Evolutionary conservation across 2,113 vertebrate species (phyloP).

Genomic region (Cochlearius cochlearius): DNA sequence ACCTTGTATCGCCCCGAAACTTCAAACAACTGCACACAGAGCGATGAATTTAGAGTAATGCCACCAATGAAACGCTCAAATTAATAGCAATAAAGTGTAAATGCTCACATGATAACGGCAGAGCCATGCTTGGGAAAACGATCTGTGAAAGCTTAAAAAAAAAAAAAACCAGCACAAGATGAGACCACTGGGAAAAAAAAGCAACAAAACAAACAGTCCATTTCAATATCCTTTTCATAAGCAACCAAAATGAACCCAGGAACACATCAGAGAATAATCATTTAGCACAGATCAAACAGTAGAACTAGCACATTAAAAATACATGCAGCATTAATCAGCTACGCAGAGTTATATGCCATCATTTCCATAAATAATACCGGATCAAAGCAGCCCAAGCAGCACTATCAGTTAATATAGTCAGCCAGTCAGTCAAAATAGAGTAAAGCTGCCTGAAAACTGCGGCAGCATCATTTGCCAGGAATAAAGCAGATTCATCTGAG

Average conservation of each 20-base stretch:
- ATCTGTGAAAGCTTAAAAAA: neutral
- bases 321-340: conserved; percentile 64
- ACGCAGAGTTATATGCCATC: conserved; percentile 35
- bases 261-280: conserved; percentile 52
- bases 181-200: neutral
- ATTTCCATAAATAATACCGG: conserved; percentile 68
- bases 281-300: conserved; percentile 65
- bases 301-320: conserved; percentile 59
- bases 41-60: neutral
- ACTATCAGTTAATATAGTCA: conserved; percentile 54
- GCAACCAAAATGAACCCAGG: conserved; percentile 2
- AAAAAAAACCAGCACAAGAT: neutral
- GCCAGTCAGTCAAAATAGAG: conserved; percentile 51
- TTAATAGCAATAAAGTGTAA: conserved; percentile 39
- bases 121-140: neutral
- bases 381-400: conserved; percentile 63
- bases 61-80: neutral
- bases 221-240: conserved; percentile 38
- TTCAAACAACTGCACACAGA: neutral
- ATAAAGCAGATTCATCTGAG: conserved; percentile 38
- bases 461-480: neutral
- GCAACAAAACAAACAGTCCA: conserved; percentile 54
- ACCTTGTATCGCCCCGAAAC: neutral
- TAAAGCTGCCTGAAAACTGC: conserved; percentile 50
- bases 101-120: neutral